Percentiles rank a stretch among this genome's conserved stretches.
Evolutionary conservation across 2,797 vertebrate species (phyloP).

Genomic region (Danionella dracula): DNA sequence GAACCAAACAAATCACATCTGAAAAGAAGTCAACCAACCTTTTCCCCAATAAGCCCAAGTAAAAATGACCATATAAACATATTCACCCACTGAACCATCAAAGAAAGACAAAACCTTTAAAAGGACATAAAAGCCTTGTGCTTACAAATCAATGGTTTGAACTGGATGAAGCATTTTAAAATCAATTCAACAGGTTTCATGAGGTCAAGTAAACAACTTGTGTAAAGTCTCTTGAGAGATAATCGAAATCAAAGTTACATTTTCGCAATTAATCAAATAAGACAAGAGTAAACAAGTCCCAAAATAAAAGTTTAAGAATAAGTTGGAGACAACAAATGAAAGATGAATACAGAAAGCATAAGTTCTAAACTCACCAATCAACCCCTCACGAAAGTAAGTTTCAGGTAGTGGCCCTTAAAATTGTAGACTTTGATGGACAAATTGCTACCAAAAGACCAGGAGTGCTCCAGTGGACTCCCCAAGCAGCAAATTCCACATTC

Average conservation of each 20-base stretch:
- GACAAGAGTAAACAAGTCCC: neutral
- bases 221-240: neutral
- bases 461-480: slow-evolving; percentile 52
- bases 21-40: slow-evolving; percentile 33
- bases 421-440: slow-evolving; percentile 26
- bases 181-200: slow-evolving; percentile 38
- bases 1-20: slow-evolving; percentile 42
- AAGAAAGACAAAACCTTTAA: neutral
- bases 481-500: slow-evolving; percentile 60
- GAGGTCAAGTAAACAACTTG: slow-evolving; percentile 11
- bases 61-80: slow-evolving; percentile 12
- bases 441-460: slow-evolving; percentile 26
- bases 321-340: slow-evolving; percentile 11
- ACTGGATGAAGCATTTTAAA: slow-evolving; percentile 48
- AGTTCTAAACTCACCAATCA: slow-evolving; percentile 38
- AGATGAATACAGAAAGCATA: slow-evolving; percentile 6
- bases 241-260: neutral
- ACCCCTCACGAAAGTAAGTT: slow-evolving; percentile 20
- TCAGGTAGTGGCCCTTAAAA: slow-evolving; percentile 29
- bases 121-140: no score
- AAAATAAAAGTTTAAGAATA: slow-evolving; percentile 12
- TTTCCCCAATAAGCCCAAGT: neutral
- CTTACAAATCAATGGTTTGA: slow-evolving; percentile 47
- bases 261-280: neutral
- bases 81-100: neutral